Percentiles rank a stretch among this genome's conserved stretches.
Evolutionary conservation across 1,140 invertebrate genomes (phyloP).

Genomic region (Leptinotarsa lineolata): DNA sequence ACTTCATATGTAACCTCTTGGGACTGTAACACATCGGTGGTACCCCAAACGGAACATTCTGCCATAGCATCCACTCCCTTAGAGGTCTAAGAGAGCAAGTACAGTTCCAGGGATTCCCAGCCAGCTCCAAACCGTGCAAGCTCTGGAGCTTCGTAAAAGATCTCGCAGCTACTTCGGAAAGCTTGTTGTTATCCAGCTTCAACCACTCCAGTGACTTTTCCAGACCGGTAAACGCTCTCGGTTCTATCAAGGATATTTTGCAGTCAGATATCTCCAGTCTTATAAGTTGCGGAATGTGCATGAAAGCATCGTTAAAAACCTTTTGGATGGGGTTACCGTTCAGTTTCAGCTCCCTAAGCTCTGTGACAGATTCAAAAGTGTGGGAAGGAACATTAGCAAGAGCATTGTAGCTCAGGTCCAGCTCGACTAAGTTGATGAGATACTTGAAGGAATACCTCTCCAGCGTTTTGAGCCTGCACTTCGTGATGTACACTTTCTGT

Average conservation of each 20-base stretch:
- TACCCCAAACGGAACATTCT: conserved; percentile 73
- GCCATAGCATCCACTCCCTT: conserved; percentile 75
- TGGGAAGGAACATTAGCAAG: conserved; percentile 71
- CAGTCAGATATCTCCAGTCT: conserved; percentile 74
- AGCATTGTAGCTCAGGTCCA: conserved; percentile 77
- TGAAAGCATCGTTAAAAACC: conserved; percentile 72
- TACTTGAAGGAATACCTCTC: conserved; percentile 70
- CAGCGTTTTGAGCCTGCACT: conserved; percentile 66
- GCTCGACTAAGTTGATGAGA: conserved; percentile 75
- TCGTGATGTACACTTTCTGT: conserved; percentile 74
- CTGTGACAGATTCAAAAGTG: conserved; percentile 69
- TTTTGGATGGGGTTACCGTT: conserved; percentile 73
- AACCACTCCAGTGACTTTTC: conserved; percentile 73
- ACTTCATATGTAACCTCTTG: conserved; percentile 62
- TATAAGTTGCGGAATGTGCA: conserved; percentile 69
- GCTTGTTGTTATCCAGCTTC: conserved; percentile 74
- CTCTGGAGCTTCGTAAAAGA: conserved; percentile 69
- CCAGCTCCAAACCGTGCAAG: conserved; percentile 74
- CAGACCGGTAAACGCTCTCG: conserved; percentile 73
- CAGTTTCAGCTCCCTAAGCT: conserved; percentile 75
- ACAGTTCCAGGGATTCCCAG: conserved; percentile 82
- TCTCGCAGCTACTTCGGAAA: conserved; percentile 66
- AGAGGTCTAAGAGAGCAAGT: conserved; percentile 75
- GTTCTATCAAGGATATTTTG: conserved; percentile 67
- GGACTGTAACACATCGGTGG: conserved; percentile 72